These are phyloP conservation scores for Neogale vison DNA, from an alignment of 2,113 vertebrate genomes.

Conservation along the genomic window DNA sequence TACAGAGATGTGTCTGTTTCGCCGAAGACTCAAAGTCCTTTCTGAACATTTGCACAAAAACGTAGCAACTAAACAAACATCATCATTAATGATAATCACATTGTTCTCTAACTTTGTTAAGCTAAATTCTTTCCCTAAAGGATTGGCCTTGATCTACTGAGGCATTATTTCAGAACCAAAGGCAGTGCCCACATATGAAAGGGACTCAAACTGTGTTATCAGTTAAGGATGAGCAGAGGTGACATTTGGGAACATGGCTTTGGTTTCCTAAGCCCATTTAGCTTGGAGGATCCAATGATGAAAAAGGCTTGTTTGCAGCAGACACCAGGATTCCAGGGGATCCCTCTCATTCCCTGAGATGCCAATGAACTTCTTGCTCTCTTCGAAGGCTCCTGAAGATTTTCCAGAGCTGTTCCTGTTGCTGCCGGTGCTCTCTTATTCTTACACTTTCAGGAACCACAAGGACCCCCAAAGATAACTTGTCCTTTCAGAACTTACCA, in stretches of 20 bases:
- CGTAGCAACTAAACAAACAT: background rate
- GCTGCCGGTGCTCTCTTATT: background rate
- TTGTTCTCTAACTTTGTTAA: background rate
- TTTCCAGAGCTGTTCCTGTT: background rate
- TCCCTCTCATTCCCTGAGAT: background rate
- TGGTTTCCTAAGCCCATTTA: background rate
- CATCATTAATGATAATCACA: background rate
- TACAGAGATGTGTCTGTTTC: background rate
- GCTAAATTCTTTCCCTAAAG: constrained; percentile 29
- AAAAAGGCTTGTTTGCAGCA: background rate
- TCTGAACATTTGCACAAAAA: background rate
- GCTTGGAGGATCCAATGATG: background rate
- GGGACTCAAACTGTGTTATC: background rate
- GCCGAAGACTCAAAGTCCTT: constrained; percentile 3
- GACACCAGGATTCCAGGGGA: too few species aligned
- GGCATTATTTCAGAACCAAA: background rate
- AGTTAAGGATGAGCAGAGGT: background rate
- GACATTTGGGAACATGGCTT: background rate
- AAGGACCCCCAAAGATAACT: background rate
- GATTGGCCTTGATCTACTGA: background rate
- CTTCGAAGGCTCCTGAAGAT: background rate
- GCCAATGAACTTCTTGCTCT: background rate
- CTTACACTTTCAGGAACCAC: background rate
- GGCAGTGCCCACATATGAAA: background rate
- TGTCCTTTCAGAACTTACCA: background rate